A percentile compares a stretch with the other conserved stretches of the same genome.
These are phyloP conservation scores for Brienomyrus brachyistius DNA, from an alignment of 2,113 vertebrate genomes.

Conservation along the genomic window DNA sequence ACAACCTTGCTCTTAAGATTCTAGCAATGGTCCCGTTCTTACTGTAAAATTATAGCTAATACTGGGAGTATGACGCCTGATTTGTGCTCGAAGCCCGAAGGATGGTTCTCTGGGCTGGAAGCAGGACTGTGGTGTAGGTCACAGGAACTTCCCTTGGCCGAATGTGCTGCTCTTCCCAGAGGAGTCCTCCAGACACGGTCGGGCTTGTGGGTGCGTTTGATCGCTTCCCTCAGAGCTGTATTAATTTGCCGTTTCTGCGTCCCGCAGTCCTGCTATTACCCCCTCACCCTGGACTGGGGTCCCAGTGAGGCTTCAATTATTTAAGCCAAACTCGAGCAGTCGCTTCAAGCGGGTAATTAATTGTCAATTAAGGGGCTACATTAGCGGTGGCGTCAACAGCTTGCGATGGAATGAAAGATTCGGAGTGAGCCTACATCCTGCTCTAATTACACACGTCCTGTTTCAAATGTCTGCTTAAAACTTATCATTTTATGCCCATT, in stretches of 20 bases:
- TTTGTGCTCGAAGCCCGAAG: background rate
- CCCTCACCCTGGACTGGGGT: background rate
- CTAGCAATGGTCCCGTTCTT: background rate
- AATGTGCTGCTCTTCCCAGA: background rate
- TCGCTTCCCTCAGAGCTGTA: background rate
- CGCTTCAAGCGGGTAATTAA: constrained; percentile 19
- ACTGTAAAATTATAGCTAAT: background rate
- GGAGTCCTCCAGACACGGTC: background rate
- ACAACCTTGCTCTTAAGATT: background rate
- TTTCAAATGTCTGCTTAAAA: background rate
- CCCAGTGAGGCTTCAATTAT: constrained; percentile 15
- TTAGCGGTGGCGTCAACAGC: constrained; percentile 6
- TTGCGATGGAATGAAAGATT: background rate
- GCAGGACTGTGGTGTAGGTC: background rate
- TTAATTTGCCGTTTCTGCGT: background rate
- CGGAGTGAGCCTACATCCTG: background rate
- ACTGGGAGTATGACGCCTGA: background rate
- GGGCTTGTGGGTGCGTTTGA: background rate
- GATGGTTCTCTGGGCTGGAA: background rate
- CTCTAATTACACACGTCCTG: background rate
- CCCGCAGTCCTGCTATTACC: background rate
- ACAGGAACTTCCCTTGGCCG: background rate
- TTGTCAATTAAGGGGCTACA: constrained; percentile 9
- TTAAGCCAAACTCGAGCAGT: background rate
- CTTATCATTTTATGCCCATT: background rate